Evolutionary conservation across 2,113 vertebrate genomes (phyloP).

Genomic region (Ptilorrhoa leucosticta): DNA sequence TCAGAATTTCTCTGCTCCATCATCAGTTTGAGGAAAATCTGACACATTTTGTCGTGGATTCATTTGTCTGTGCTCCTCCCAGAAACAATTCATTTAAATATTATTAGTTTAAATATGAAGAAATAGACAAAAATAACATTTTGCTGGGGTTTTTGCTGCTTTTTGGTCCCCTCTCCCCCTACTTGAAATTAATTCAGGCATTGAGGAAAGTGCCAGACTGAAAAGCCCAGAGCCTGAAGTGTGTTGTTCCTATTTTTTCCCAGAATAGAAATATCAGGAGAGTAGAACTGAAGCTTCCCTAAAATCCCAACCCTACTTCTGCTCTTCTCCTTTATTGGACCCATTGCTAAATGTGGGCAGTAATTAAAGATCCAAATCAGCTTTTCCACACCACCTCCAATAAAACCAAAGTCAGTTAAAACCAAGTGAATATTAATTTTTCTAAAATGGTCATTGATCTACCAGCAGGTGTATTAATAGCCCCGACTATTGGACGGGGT

Average conservation of each 20-base stretch:
- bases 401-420: not conserved
- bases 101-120: not conserved
- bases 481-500: not conserved
- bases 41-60: not conserved
- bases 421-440: not conserved
- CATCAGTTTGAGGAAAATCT: not conserved
- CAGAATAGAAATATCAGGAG: not conserved
- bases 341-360: not conserved
- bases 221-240: not conserved
- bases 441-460: not conserved
- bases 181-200: not conserved
- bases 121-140: not conserved
- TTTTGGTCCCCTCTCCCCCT: not conserved
- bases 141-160: accelerated
- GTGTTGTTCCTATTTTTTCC: not conserved
- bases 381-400: not conserved
- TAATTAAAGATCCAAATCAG: constrained; percentile 8
- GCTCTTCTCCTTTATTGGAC: not conserved
- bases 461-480: not conserved
- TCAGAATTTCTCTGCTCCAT: not conserved
- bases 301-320: not conserved
- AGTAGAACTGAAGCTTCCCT: not conserved
- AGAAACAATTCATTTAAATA: not conserved
- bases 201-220: not conserved
- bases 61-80: not conserved